phyloP scores from a whole-genome alignment of 1,140 invertebrate species.

The Drosophila nigromelanica region DNA sequence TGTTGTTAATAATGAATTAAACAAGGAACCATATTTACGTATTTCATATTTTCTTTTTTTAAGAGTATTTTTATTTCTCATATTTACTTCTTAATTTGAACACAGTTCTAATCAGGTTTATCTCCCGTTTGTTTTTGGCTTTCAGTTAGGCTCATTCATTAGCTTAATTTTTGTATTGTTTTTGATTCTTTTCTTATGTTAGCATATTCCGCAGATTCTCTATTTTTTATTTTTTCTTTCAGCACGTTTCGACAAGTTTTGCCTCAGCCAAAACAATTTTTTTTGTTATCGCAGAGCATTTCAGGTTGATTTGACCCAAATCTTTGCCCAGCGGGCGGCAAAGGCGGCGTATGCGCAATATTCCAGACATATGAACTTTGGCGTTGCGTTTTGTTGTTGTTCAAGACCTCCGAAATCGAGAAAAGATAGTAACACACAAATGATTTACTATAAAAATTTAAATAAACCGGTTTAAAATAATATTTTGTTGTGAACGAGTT shows the following conservation, averaged over 20 bases:
- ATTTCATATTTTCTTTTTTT: background rate
- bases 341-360: slow-evolving; percentile 42
- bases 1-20: too few species aligned
- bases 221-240: background rate
- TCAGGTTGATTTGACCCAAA: slow-evolving; percentile 35
- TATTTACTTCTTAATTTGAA: too few species aligned
- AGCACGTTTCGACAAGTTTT: background rate
- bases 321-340: background rate
- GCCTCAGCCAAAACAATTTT: background rate
- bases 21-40: too few species aligned
- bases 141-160: background rate
- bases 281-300: background rate
- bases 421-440: too few species aligned
- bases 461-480: background rate
- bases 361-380: background rate
- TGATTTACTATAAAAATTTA: background rate
- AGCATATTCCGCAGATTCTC: background rate
- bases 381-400: background rate
- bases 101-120: background rate
- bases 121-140: background rate
- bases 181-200: background rate
- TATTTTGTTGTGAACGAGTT: background rate
- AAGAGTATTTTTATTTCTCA: background rate
- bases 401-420: background rate
- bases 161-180: background rate